Evolutionary conservation across 2,113 vertebrate species (phyloP).

Genomic region (Xerus inauris): DNA sequence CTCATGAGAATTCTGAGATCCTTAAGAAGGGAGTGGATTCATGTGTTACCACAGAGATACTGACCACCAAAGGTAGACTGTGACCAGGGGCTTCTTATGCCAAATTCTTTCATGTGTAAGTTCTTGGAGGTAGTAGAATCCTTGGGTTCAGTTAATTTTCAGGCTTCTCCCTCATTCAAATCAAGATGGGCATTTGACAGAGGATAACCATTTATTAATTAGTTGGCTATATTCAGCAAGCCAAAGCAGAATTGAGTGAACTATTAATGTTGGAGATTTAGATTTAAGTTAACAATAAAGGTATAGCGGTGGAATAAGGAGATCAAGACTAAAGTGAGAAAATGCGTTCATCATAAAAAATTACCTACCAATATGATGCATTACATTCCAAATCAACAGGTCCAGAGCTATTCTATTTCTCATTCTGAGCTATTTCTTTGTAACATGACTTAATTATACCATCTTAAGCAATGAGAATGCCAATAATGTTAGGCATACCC

Average conservation of each 20-base stretch:
- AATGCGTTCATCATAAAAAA: not conserved
- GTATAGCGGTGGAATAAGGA: not conserved
- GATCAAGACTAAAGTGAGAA: not conserved
- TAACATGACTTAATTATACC: slow-evolving; percentile 43
- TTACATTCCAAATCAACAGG: not conserved
- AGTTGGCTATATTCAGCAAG: not conserved
- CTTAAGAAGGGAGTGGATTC: not conserved
- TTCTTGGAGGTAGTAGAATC: not conserved
- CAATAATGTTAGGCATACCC: not conserved
- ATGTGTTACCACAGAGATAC: not conserved
- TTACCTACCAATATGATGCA: not conserved
- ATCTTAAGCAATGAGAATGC: slow-evolving; percentile 9
- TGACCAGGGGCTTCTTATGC: not conserved
- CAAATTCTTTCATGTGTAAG: not conserved
- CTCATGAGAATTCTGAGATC: not conserved
- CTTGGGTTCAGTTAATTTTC: not conserved
- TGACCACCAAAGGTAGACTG: not conserved
- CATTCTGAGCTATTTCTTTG: slow-evolving; percentile 37
- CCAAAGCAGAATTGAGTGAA: not conserved
- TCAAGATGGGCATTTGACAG: not conserved
- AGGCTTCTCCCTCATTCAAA: not conserved
- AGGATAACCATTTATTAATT: slow-evolving; percentile 29
- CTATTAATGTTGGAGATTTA: not conserved
- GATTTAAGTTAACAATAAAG: not conserved
- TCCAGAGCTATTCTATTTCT: not conserved